Conservation (phyloP, 2,797 vertebrate genomes). For the Holocentrus rufus region DNA sequence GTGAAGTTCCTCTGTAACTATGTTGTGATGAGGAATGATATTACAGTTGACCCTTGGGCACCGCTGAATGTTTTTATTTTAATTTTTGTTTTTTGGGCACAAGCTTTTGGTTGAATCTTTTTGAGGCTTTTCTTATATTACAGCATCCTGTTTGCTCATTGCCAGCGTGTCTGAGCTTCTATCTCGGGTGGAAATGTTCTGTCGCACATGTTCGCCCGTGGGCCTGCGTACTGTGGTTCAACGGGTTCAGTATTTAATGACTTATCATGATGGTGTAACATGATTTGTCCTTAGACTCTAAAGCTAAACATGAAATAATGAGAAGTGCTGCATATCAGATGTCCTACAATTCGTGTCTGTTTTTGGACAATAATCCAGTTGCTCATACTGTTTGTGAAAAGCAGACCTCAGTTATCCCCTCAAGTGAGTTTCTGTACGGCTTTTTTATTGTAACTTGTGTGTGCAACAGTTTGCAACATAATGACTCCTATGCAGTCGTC, state of each 20-base stretch:
- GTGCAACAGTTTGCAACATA: neutral
- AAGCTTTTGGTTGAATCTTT: constrained; percentile 11
- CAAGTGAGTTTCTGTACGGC: no score
- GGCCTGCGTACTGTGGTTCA: constrained; percentile 37
- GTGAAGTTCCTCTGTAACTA: neutral
- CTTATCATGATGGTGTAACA: constrained; percentile 33
- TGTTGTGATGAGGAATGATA: neutral
- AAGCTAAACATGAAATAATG: constrained; percentile 8
- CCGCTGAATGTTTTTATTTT: neutral
- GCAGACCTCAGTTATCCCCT: no score
- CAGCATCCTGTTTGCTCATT: constrained; percentile 49
- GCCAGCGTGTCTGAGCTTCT: constrained; percentile 28
- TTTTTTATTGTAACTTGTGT: neutral
- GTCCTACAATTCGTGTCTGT: neutral
- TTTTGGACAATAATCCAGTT: neutral
- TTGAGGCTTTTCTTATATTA: neutral
- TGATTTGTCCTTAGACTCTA: constrained; percentile 28
- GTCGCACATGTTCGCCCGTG: constrained; percentile 39
- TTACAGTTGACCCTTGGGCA: constrained; percentile 1
- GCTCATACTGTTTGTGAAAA: neutral
- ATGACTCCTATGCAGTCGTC: neutral
- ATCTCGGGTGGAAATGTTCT: constrained; percentile 44
- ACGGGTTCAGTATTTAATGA: constrained; percentile 27
- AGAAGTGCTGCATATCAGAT: neutral
- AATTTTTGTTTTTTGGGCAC: neutral